These are phyloP conservation scores for Lepidocyrtoides sp. DNA, from an alignment of 2,888 invertebrate species.

Conservation along the genomic window DNA sequence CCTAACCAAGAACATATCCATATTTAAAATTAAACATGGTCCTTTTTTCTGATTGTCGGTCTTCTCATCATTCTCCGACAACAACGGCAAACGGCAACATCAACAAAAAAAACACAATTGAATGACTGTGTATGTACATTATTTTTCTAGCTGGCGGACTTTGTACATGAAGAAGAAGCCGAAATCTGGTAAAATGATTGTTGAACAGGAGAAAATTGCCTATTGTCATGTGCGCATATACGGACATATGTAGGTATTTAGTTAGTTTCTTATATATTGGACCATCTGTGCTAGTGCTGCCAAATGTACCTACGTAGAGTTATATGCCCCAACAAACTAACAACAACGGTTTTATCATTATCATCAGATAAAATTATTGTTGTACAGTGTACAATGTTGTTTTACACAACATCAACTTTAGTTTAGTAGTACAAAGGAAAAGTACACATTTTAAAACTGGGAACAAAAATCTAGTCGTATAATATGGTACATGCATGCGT, in stretches of 20 bases:
- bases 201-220: constrained; percentile 73
- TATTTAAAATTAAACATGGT: constrained; percentile 49
- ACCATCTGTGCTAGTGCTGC: constrained; percentile 53
- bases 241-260: background rate
- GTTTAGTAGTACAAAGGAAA: constrained; percentile 15
- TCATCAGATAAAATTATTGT: constrained; percentile 51
- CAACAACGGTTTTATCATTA: background rate
- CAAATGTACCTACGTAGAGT: background rate
- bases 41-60: constrained; percentile 47
- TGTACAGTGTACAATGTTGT: constrained; percentile 35
- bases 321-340: too few relatives aligned
- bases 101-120: background rate
- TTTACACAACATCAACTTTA: constrained; percentile 31
- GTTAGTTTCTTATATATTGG: background rate
- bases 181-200: constrained; percentile 62
- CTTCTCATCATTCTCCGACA: background rate
- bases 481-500: background rate
- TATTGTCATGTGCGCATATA: constrained; percentile 50
- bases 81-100: background rate
- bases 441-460: background rate
- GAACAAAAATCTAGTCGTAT: constrained; percentile 4
- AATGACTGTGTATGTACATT: background rate
- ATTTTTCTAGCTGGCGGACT: background rate
- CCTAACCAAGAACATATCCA: constrained; percentile 27
- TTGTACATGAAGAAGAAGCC: constrained; percentile 43